A percentile compares a stretch with the other conserved stretches of the same genome.
Evolutionary conservation across 2,888 invertebrate genomes (phyloP).

Genomic region (Drosophila colorata): DNA sequence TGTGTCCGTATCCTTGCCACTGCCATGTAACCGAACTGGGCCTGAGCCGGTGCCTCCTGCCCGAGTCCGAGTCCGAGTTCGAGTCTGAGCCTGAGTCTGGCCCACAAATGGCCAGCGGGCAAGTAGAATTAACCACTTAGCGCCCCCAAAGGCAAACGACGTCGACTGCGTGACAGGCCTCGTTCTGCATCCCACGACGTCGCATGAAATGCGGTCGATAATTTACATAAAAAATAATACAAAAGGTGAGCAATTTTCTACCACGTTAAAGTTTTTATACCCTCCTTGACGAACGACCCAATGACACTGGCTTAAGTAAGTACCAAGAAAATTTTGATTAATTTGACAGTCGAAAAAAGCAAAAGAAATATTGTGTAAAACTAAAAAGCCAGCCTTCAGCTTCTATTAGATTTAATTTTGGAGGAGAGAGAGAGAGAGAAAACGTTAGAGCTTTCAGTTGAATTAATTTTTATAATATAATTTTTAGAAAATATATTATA

Average conservation of each 20-base stretch:
- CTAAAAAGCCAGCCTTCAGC: too few species aligned
- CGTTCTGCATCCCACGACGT: conserved; percentile 15
- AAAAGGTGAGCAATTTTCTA: conserved; percentile 39
- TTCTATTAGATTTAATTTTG: too few species aligned
- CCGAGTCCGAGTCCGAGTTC: neutral
- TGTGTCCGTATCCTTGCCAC: conserved; percentile 28
- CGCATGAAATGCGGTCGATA: conserved; percentile 68
- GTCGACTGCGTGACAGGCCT: conserved; percentile 61
- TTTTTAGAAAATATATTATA: too few species aligned
- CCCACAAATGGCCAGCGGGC: conserved; percentile 73
- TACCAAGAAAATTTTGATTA: conserved; percentile 9
- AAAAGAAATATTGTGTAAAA: too few species aligned
- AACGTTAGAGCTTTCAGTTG: too few species aligned
- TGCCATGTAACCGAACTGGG: conserved; percentile 6
- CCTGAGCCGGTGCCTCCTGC: neutral
- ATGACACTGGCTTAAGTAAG: conserved; percentile 31
- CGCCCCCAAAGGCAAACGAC: conserved; percentile 51
- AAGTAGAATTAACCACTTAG: conserved; percentile 78
- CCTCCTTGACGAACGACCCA: conserved; percentile 11
- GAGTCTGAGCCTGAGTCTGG: conserved; percentile 1
- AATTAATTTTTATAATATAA: too few species aligned
- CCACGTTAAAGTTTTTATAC: conserved; percentile 25
- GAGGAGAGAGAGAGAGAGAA: too few species aligned
- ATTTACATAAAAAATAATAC: conserved; percentile 73
- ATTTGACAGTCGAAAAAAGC: neutral